Conservation (phyloP, 2,113 vertebrate species). For the Hystrix cristata region DNA sequence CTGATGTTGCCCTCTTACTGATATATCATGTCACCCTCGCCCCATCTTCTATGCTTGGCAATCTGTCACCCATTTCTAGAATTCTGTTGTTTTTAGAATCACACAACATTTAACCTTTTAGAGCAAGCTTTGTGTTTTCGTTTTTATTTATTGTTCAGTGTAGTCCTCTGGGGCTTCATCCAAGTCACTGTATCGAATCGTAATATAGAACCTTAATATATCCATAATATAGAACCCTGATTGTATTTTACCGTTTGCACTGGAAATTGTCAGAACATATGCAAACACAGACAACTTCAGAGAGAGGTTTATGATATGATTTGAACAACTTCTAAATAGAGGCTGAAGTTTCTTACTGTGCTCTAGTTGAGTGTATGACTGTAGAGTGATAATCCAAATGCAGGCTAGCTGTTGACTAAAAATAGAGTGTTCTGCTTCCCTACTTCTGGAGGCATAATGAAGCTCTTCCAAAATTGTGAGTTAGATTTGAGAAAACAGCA, state of each 20-base stretch:
- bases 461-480: background rate
- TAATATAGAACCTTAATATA: background rate
- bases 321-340: background rate
- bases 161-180: background rate
- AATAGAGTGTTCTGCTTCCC: background rate
- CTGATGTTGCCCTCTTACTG: background rate
- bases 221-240: background rate
- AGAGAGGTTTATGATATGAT: background rate
- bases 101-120: background rate
- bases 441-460: background rate
- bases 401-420: background rate
- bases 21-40: no score
- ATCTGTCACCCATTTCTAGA: background rate
- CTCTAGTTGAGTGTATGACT: background rate
- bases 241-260: background rate
- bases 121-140: background rate
- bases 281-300: background rate
- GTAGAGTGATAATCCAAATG: background rate
- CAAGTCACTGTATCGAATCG: background rate
- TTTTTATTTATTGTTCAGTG: background rate
- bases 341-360: background rate
- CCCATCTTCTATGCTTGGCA: background rate
- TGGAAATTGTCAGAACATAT: background rate
- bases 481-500: background rate
- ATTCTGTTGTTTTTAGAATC: background rate